Base-by-base conservation (phyloP, 2,888 invertebrate genomes). In the Rugalucina vietnamica region DNA sequence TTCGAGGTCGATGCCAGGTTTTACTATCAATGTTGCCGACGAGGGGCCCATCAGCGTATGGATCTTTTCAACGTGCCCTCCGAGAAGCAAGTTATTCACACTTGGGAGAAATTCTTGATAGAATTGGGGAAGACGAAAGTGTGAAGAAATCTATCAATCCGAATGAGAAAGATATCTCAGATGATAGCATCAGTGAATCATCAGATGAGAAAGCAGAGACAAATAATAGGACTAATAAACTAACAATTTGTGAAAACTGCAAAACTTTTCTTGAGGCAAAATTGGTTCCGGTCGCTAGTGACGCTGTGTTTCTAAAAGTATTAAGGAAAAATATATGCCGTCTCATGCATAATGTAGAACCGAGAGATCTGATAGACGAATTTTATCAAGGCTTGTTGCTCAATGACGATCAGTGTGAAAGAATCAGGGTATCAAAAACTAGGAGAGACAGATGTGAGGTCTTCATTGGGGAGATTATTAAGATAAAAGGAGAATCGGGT, bases 311-410 rank as follows among this genome's bases (percentile, higher is more conserved):
- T 21, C 79, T 70, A 4, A 29, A 43, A 0, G 3, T 86, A 27
- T n/a, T 87, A 0, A 43, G 32, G 27, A 37, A n/a, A 27, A 76
- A 83, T 14, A 80, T 85, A 36, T 90, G 87, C 79, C 54, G 84
- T 1, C 34, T 90, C 1, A 27, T 88, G 12, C 79, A 88, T 32
- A 88, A 88, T 73, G 72, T 90, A 57, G 90, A 90, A 70, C 89
- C 90, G 21, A 70, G 34, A 12, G 89, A 90, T 57, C 14, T 90
- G 2, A 74, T 87, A 12, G 88, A 88, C 57, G 80, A 82, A 24
- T 82, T 84, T 43, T 87, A 76, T 54, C 89, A 90, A 60, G 84
- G 88, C 27, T 72, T 78, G 12, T 29, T 90, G 29, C 39, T 90
- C 2, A 69, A n/a, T 36, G 79, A 71, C 1, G 79, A 89, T 65